Evolutionary conservation across 30 jellyfish, hydroid and myxozoan genomes (phyloP), one percentile per base, ranked within the genome.

Genomic region (Chironex yamaguchii): DNA sequence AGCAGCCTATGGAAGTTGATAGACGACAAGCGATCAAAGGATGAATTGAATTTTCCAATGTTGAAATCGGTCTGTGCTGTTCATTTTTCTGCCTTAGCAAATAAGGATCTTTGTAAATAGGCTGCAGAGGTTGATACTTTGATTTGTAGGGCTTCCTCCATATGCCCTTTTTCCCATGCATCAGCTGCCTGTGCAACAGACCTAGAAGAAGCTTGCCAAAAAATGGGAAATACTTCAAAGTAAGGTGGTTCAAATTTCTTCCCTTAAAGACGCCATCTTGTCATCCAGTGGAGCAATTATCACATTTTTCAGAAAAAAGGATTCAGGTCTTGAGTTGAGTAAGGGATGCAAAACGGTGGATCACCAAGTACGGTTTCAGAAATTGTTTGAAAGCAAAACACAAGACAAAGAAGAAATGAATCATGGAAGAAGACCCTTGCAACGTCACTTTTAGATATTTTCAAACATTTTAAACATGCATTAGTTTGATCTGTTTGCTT

Each of bases 121-220:
- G 58, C 17, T 17, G 58, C 58, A 42, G 58, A 42, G 58, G 58
- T 42, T 9, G 17, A 42, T 17, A 42, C 58, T 6, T 48, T 64
- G 78, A 64, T 48, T 30, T 3, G 34, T 20, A 64, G 28, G 34
- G 26, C 34, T 30, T 21, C 34, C 62, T 30, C 34, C 49, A 21
- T 21, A 21, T 64, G 20, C 78, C 23, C 2, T 9, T 34, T 64
- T 64, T 17, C 29, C 25, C 84, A 70, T 70, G 84, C 79, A 70
- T 70, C 84, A 70, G 84, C 84, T 70, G 24, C 73, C 79, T 29
- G 74, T 70, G 36, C 84, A 70, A 34, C 79, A 12, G 84, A 70
- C 28, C 72, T 70, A 34, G 84, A 70, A 34, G 79, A 11, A 42
- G 28, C 14, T 36, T 35, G 78, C 51, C n/a, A 49, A 50, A 25